A percentile compares a stretch with the other conserved stretches of the same genome.
Conservation (phyloP, 2,888 invertebrate genomes). For the Meandrusa payeni region DNA sequence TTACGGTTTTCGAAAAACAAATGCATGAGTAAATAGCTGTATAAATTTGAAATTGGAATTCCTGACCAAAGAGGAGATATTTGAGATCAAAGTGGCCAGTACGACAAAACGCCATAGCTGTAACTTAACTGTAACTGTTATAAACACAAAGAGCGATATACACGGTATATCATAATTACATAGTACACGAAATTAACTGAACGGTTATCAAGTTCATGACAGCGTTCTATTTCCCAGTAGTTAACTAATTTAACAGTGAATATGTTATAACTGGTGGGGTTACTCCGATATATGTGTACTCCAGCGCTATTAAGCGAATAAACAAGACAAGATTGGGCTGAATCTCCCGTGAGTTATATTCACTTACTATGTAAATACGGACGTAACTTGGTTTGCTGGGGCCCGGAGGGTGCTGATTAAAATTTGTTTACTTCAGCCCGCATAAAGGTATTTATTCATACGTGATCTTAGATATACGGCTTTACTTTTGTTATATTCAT, state of each 20-base stretch:
- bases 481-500: too few species aligned
- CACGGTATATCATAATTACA: neutral
- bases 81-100: too few species aligned
- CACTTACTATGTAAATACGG: slow-evolving; percentile 34
- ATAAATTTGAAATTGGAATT: too few species aligned
- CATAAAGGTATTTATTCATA: slow-evolving; percentile 10
- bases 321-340: slow-evolving; percentile 24
- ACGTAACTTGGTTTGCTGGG: slow-evolving; percentile 34
- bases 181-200: neutral
- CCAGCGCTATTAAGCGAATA: slow-evolving; percentile 24
- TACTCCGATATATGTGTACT: slow-evolving; percentile 27
- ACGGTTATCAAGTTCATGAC: neutral
- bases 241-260: slow-evolving; percentile 14
- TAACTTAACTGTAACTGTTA: too few species aligned
- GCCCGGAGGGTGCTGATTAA: slow-evolving; percentile 31
- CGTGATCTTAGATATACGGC: too few species aligned
- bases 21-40: too few species aligned
- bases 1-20: too few species aligned
- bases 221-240: slow-evolving; percentile 5
- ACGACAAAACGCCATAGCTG: too few species aligned
- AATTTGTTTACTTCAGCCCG: slow-evolving; percentile 29
- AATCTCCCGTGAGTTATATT: slow-evolving; percentile 23
- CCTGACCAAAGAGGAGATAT: too few species aligned
- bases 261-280: slow-evolving; percentile 6
- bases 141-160: too few species aligned